Base-by-base conservation (phyloP, 2,888 invertebrate genomes). In the Taenaris catops region DNA sequence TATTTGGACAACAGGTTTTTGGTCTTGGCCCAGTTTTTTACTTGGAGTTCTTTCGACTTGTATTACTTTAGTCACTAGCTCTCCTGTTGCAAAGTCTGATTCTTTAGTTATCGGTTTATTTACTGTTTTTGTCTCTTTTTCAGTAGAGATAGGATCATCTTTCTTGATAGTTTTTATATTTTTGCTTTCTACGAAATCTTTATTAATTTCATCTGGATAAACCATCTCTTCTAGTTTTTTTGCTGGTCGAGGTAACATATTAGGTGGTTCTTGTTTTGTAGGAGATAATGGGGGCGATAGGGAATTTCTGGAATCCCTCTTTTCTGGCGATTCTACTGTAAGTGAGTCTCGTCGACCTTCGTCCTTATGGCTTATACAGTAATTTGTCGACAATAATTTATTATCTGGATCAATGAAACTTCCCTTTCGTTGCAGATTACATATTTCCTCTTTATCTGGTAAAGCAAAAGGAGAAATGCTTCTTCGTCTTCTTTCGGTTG, bases 381-480 rank as follows among this genome's bases (percentile, higher is more conserved):
- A 87, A 48, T 70, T 80, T 8, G 87, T 80, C 19, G 76, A 75
- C 1, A 87, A 55, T 18, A 87, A 55, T 58, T 87, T 88, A 53
- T 83, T 88, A 16, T 66, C 66, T 3, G 87, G 87, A 60, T 88
- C 84, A 17, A 80, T 73, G 43, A 87, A 88, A 49, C 87, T 87
- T 34, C 84, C 80, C 58, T 81, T 88, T 8, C 86, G 68, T 55
- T 78, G 63, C 19, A 88, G 55, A 34, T 48, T 53, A 34, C 36
- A 48, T 7, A 58, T 27, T 49, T 80, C 84, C 32, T 83, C 83
- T 55, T 75, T 80, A 5, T 51, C 81, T 27, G 70, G 80, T 44
- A 87, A 20, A 7, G 87, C 87, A 56, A 87, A 88, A 3, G 87
- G 87, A 24, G 87, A 88, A 55, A 88, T 81, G 67, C 87, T 87